These are phyloP conservation scores for Heliconius erato DNA, from an alignment of 2,888 invertebrate species.

Conservation along the genomic window DNA sequence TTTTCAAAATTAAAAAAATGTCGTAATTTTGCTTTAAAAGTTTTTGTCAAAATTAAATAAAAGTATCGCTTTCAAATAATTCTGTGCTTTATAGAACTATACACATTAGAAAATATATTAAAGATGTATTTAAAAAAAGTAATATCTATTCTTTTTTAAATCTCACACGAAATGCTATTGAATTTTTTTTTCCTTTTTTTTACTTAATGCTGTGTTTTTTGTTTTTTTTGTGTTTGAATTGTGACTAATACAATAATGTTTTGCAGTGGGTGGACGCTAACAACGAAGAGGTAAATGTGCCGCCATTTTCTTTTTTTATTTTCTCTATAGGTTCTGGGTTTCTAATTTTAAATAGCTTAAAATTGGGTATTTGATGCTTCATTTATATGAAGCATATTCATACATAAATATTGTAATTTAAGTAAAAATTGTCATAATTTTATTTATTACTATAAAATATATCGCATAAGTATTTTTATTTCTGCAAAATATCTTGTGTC, in stretches of 20 bases:
- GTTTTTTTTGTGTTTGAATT: conserved; percentile 55
- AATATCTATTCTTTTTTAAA: conserved; percentile 64
- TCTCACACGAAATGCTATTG: conserved; percentile 78
- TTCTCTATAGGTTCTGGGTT: conserved; percentile 33
- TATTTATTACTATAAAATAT: too few species aligned
- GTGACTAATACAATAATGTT: conserved; percentile 83
- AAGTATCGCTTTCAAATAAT: conserved; percentile 43
- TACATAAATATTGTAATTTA: too few species aligned
- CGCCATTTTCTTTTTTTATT: conserved; percentile 41
- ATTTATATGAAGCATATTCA: background rate
- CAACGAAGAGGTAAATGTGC: conserved; percentile 87
- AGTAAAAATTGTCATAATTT: too few species aligned
- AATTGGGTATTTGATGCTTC: conserved; percentile 43
- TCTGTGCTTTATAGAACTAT: conserved; percentile 64
- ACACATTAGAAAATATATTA: conserved; percentile 52
- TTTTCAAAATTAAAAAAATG: background rate
- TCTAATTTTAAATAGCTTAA: conserved; percentile 25
- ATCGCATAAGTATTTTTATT: conserved; percentile 1
- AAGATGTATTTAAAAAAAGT: conserved; percentile 59
- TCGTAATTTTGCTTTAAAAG: background rate
- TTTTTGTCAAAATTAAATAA: conserved; percentile 32
- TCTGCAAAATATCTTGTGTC: background rate
- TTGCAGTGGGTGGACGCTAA: conserved; percentile 89
- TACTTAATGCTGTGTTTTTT: conserved; percentile 44
- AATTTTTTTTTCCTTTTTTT: conserved; percentile 51